Evolutionary conservation across 2,888 invertebrate genomes (phyloP), one percentile per base, ranked within the genome.

Genomic region (Oxytorus armatus): DNA sequence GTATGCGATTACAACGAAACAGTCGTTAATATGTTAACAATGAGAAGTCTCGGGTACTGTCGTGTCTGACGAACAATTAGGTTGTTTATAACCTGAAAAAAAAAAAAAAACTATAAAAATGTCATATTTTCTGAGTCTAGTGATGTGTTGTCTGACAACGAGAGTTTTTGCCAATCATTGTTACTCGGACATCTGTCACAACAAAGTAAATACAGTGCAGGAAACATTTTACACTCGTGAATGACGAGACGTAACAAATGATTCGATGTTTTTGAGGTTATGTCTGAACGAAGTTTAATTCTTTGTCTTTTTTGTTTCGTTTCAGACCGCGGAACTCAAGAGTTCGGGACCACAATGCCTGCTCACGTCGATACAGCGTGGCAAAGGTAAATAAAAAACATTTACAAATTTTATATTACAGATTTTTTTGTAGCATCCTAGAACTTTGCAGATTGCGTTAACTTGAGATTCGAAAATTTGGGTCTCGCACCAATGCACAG

Each of bases 111-210:
- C n/a, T n/a, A 63, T 72, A 14, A 79, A 68, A 75, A 66, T 65
- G 29, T 49, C 85, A 42, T 42, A 66, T 55, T 44, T 84, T 44
- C 47, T 86, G 57, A 66, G 82, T 47, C 68, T 85, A 59, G 23
- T 85, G 55, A 70, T 86, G 55, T 65, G 29, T 18, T 86, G 81
- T 77, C 83, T 78, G 29, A 66, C 77, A 11, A 59, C 36, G 72
- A 82, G 74, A 25, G 72, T 57, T 18, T 57, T 66, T 23, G 85
- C 84, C 16, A 85, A 82, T 7, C 23, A 81, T 70, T 91, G 90
- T 79, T 90, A 88, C 77, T 85, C 90, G 1, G 86, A 89, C 29
- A 87, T 86, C 65, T 91, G 90, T 66, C 84, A 83, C 2, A 86
- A 86, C 14, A 70, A 83, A 81, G 90, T 90, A 84, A 86, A 82